phyloP scores from a whole-genome alignment of 2,888 invertebrate species.

The Seira sanloemensis region DNA sequence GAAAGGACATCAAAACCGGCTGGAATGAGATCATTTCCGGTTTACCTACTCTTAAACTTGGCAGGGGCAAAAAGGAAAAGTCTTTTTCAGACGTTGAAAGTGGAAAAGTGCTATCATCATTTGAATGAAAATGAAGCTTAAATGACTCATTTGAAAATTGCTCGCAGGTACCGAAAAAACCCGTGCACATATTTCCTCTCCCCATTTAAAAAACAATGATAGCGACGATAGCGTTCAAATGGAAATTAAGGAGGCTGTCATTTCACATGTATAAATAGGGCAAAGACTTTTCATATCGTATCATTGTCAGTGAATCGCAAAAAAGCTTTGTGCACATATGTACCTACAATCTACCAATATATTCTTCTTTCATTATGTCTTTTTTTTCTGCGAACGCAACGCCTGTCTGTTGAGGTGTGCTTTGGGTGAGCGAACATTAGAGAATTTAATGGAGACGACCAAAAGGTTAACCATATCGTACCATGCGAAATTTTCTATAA shows the following conservation, averaged over 20 bases:
- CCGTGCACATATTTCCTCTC: background rate
- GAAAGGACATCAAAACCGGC: constrained; percentile 26
- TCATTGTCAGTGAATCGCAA: no score
- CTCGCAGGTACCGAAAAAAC: background rate
- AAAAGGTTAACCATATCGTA: constrained; percentile 53
- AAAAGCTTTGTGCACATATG: no score
- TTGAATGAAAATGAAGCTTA: no score
- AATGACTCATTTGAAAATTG: constrained; percentile 36
- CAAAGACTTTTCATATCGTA: no score
- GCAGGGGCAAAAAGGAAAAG: constrained; percentile 42
- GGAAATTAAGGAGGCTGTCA: constrained; percentile 12
- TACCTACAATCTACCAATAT: background rate
- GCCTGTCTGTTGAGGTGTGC: background rate
- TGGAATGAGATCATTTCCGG: constrained; percentile 39
- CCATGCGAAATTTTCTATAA: constrained; percentile 45
- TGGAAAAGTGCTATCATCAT: no score
- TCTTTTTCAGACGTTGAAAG: constrained; percentile 21
- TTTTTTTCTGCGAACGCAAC: background rate
- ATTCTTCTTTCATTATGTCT: background rate
- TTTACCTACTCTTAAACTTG: no score
- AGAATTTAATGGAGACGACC: constrained; percentile 45
- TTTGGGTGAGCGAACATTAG: constrained; percentile 17
- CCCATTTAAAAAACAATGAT: no score
- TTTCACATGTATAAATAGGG: background rate
- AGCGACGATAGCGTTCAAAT: background rate